Evolutionary conservation across 2,113 vertebrate genomes (phyloP).

Genomic region (Cheirogaleus medius): DNA sequence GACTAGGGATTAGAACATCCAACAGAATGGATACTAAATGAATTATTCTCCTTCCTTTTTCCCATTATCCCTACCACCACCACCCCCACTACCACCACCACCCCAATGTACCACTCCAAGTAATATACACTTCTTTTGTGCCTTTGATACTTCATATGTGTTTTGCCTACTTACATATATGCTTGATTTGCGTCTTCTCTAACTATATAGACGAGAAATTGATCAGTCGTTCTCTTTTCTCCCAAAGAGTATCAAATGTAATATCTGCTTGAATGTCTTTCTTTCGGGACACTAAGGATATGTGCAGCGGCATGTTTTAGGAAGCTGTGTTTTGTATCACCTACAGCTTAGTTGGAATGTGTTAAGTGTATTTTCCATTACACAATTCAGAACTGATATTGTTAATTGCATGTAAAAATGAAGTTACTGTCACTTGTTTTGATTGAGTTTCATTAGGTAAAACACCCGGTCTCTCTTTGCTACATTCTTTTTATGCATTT

Average conservation of each 20-base stretch:
- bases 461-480: conserved; percentile 48
- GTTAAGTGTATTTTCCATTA: conserved; percentile 41
- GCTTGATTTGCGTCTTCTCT: conserved; percentile 77
- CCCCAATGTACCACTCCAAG: conserved; percentile 58
- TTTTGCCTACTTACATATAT: conserved; percentile 73
- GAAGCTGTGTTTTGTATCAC: conserved; percentile 46
- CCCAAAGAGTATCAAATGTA: conserved; percentile 65
- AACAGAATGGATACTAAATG: conserved; percentile 14
- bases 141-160: conserved; percentile 62
- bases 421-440: conserved; percentile 60
- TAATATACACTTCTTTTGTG: conserved; percentile 36
- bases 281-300: conserved; percentile 57
- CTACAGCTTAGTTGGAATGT: conserved; percentile 56
- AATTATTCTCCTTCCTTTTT: conserved; percentile 27
- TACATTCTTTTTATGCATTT: conserved; percentile 48
- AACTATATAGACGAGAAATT: conserved; percentile 78
- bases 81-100: conserved; percentile 3
- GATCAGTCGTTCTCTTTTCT: conserved; percentile 48
- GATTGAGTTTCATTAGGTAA: conserved; percentile 60
- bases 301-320: conserved; percentile 42
- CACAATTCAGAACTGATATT: conserved; percentile 24
- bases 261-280: conserved; percentile 68
- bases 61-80: conserved; percentile 41
- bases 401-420: conserved; percentile 73
- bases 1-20: conserved; percentile 35